Percentiles rank a stretch among this genome's conserved stretches.
Conservation (phyloP, 2,888 invertebrate genomes). For the Dicyrtoma fusca region DNA sequence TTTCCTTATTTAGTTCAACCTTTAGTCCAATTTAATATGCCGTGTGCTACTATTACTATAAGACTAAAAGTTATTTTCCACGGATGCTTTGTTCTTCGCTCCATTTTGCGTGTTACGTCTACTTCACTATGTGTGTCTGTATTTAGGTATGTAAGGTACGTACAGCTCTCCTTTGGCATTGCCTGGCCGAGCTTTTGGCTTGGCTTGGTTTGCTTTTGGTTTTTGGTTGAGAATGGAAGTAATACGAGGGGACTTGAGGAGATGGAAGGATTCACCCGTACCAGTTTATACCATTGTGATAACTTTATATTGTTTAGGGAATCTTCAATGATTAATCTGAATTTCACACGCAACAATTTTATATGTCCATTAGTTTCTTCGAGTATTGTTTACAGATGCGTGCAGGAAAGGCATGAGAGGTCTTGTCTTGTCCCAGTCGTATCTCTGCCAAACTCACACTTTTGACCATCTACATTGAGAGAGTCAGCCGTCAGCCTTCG, state of each 20-base stretch:
- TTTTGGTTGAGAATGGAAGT: neutral
- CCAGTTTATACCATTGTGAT: neutral
- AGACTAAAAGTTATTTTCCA: neutral
- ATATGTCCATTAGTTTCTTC: too few relatives aligned
- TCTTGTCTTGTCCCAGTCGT: too few relatives aligned
- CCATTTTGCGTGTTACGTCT: neutral
- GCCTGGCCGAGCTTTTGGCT: too few relatives aligned
- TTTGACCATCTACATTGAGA: too few relatives aligned
- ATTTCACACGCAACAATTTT: conserved; percentile 9
- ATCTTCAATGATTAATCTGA: conserved; percentile 19
- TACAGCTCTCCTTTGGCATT: neutral
- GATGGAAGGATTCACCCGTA: neutral
- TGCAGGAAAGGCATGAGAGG: too few relatives aligned
- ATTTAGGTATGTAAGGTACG: neutral
- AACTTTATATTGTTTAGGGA: conserved; percentile 15
- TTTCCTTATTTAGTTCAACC: neutral
- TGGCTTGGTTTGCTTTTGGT: too few relatives aligned
- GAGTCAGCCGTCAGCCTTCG: too few relatives aligned
- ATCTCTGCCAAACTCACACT: too few relatives aligned
- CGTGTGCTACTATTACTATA: neutral
- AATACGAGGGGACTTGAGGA: neutral
- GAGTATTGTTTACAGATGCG: too few relatives aligned
- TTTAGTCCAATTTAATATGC: neutral
- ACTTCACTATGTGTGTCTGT: neutral
- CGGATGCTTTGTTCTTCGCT: neutral